Conservation (phyloP, 1,140 invertebrate species). For the Aleiodes sp. region DNA sequence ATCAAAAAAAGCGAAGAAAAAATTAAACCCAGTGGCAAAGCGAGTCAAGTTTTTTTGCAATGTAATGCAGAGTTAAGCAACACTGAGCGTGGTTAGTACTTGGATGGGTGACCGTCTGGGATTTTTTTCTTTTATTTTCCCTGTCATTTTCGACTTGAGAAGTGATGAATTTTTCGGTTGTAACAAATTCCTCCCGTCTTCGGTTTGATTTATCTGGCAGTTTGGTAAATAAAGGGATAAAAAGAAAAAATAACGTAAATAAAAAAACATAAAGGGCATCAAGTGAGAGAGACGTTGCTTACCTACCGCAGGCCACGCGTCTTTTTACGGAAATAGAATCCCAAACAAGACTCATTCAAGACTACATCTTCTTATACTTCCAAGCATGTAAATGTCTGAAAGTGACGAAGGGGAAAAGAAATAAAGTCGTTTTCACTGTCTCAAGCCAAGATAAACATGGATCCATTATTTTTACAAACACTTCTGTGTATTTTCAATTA, state of each 20-base stretch:
- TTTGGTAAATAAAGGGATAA: conserved; percentile 1
- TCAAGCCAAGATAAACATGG: conserved; percentile 9
- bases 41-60: no score
- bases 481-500: neutral
- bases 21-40: no score
- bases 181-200: neutral
- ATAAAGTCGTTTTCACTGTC: conserved; percentile 12
- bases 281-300: no score
- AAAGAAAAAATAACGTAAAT: no score
- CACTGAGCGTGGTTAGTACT: no score
- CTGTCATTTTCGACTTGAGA: neutral
- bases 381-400: conserved; percentile 12
- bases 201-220: conserved; percentile 1
- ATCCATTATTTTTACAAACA: conserved; percentile 10
- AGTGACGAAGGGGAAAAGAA: conserved; percentile 1
- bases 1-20: no score
- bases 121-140: neutral
- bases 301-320: neutral
- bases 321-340: conserved; percentile 13
- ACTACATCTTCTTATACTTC: neutral
- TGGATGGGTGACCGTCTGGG: no score
- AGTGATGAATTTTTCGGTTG: neutral
- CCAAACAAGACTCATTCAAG: conserved; percentile 14
- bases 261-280: conserved; percentile 10
- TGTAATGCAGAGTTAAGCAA: no score